Conservation (phyloP, 2,888 invertebrate species). For the Drosophila mercatorum region DNA sequence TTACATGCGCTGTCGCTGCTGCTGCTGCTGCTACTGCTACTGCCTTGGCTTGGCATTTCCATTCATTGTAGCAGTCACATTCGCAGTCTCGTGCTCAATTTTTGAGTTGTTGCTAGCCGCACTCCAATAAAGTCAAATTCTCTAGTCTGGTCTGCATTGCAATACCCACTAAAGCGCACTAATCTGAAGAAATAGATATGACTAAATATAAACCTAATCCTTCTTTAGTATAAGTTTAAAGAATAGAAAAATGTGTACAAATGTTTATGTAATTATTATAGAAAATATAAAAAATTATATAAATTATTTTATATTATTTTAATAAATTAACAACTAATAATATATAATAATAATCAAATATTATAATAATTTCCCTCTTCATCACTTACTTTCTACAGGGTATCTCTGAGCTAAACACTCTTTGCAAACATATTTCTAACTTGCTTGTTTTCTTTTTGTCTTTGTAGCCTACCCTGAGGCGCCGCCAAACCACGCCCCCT, state of each 20-base stretch:
- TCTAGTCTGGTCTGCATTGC: slow-evolving; percentile 14
- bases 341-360: no score
- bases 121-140: slow-evolving; percentile 29
- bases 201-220: not conserved
- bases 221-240: rapidly evolving
- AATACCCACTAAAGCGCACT: slow-evolving; percentile 8
- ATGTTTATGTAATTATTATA: not conserved
- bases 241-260: not conserved
- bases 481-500: slow-evolving; percentile 31
- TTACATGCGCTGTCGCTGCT: slow-evolving; percentile 53
- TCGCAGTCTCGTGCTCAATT: slow-evolving; percentile 36
- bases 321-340: no score
- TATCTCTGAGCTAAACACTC: not conserved
- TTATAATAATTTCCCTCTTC: no score
- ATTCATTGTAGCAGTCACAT: slow-evolving; percentile 35
- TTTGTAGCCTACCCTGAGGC: slow-evolving; percentile 30
- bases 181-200: no score
- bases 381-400: not conserved
- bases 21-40: slow-evolving; percentile 17
- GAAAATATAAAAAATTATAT: not conserved
- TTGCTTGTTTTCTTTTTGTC: slow-evolving; percentile 10
- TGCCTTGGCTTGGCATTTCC: slow-evolving; percentile 39
- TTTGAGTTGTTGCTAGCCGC: slow-evolving; percentile 29
- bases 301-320: not conserved
- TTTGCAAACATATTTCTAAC: no score